Conservation (phyloP, 37 sponge, comb jelly and placozoan species). For the Ianthella basta region DNA sequence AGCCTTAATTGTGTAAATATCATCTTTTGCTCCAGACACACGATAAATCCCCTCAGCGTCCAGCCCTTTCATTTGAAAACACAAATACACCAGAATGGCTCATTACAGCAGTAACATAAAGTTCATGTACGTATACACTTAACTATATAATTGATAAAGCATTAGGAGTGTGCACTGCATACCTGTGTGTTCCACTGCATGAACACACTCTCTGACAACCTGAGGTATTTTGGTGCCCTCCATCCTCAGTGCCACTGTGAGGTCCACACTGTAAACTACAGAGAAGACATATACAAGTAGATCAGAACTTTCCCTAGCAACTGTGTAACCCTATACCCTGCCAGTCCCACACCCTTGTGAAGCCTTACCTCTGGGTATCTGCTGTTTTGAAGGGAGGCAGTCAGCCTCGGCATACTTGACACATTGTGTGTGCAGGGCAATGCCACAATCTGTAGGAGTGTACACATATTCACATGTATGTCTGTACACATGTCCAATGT, state of each 20-base stretch:
- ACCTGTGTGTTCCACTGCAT: conserved; percentile 58
- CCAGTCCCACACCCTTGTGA: background rate
- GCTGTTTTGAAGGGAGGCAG: conserved; percentile 61
- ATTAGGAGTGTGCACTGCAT: background rate
- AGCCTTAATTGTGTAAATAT: conserved; percentile 63
- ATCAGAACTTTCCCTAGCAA: too few relatives aligned
- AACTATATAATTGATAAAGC: too few relatives aligned
- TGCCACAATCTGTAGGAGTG: conserved; percentile 60
- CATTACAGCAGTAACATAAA: too few relatives aligned
- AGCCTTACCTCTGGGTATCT: conserved; percentile 57
- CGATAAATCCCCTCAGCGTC: conserved; percentile 60
- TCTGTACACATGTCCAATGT: background rate
- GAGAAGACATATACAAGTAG: too few relatives aligned
- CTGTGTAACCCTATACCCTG: too few relatives aligned
- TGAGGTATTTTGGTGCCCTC: conserved; percentile 58
- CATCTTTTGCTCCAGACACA: conserved; percentile 57
- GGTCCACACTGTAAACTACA: conserved; percentile 75
- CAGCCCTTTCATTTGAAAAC: conserved; percentile 20
- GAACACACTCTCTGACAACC: conserved; percentile 45
- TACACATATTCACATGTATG: background rate
- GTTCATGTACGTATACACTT: too few relatives aligned
- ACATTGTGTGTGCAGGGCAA: conserved; percentile 74
- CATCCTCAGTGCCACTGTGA: conserved; percentile 54
- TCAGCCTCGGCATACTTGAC: conserved; percentile 31
- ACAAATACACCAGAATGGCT: too few relatives aligned